Evolutionary conservation across 1,140 invertebrate species (phyloP).

Genomic region (Ladona fulva): DNA sequence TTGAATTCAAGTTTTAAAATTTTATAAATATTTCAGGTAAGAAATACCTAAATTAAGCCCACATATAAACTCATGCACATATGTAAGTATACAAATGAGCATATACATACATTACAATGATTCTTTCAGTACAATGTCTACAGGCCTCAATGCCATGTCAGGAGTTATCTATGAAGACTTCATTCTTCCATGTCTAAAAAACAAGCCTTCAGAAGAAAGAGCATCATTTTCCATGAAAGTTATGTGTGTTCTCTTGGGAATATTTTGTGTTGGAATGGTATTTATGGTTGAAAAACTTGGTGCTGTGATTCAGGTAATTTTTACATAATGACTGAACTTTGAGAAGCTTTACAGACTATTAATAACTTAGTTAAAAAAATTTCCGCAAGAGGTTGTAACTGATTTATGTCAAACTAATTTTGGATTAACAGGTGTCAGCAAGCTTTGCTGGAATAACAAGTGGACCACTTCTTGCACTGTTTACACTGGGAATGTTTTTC

Average conservation of each 20-base stretch:
- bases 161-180: constrained; percentile 74
- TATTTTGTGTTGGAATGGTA: constrained; percentile 51
- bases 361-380: no score
- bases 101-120: constrained; percentile 11
- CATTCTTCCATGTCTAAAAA: constrained; percentile 53
- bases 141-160: constrained; percentile 68
- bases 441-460: no score
- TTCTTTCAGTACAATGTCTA: constrained; percentile 61
- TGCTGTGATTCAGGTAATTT: constrained; percentile 50
- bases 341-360: no score
- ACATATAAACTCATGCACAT: constrained; percentile 18
- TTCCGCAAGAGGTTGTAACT: no score
- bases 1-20: neutral
- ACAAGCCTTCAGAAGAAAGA: constrained; percentile 46
- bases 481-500: no score
- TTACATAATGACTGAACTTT: no score
- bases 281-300: constrained; percentile 60
- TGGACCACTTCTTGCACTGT: no score
- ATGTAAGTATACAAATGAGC: constrained; percentile 11
- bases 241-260: constrained; percentile 53
- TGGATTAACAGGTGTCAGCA: no score
- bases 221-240: constrained; percentile 60
- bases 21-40: constrained; percentile 15
- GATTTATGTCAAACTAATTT: no score
- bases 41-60: constrained; percentile 21